Conservation (phyloP, 92 coral and sea anemone species). For the Zoanthus solanderi region DNA sequence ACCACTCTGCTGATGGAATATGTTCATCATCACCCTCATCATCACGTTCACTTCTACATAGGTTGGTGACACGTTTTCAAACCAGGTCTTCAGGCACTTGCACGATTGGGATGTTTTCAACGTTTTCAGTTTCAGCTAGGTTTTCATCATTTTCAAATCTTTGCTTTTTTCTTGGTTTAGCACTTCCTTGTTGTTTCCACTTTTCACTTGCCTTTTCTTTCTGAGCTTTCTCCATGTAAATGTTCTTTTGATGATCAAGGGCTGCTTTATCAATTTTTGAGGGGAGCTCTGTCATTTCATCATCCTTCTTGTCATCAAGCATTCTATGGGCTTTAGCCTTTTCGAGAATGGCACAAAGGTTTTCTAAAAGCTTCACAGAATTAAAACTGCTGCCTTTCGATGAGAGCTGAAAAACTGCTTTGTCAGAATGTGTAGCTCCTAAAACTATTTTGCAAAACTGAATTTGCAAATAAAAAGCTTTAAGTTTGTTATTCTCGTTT, state of each 20-base stretch:
- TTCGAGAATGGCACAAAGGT: conserved; percentile 49
- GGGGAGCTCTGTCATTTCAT: conserved; percentile 5
- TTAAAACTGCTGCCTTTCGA: conserved; percentile 41
- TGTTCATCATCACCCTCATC: conserved; percentile 42
- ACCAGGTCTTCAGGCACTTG: conserved; percentile 55
- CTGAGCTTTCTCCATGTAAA: conserved; percentile 45
- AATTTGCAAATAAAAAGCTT: conserved; percentile 39
- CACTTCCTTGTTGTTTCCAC: conserved; percentile 15
- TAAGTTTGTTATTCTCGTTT: background rate
- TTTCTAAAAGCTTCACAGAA: conserved; percentile 15
- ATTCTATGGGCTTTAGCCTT: conserved; percentile 14
- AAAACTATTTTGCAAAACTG: conserved; percentile 48
- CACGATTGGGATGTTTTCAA: conserved; percentile 27
- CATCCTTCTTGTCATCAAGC: conserved; percentile 16
- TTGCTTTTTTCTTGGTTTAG: conserved; percentile 17
- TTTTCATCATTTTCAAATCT: background rate
- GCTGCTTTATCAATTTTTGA: conserved; percentile 30
- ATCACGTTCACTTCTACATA: conserved; percentile 34
- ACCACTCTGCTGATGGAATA: conserved; percentile 29
- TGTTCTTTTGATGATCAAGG: conserved; percentile 27
- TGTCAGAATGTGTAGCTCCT: conserved; percentile 51
- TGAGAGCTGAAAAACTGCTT: conserved; percentile 40
- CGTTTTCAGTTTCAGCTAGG: conserved; percentile 35
- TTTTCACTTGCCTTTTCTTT: conserved; percentile 24
- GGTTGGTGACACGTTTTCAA: conserved; percentile 44